Percentiles rank a stretch among this genome's conserved stretches.
These are phyloP conservation scores for Bolinopsis microptera DNA, from an alignment of 37 sponge, comb jelly and placozoan species.

Conservation along the genomic window DNA sequence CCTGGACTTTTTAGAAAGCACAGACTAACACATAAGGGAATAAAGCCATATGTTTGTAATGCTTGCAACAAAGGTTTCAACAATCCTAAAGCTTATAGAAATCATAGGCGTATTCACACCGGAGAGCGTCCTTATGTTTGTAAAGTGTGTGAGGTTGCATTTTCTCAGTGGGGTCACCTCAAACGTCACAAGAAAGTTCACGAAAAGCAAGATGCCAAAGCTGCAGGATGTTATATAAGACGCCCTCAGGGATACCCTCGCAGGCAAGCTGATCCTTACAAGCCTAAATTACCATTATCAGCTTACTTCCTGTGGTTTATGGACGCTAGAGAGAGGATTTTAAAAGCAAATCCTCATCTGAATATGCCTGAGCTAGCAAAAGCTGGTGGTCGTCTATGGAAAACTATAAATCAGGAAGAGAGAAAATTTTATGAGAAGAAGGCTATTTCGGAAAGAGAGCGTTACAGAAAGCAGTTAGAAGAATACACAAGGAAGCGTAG, in stretches of 20 bases:
- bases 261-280: neutral
- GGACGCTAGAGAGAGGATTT: constrained; percentile 49
- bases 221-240: neutral
- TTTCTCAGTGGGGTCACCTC: neutral
- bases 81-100: constrained; percentile 55
- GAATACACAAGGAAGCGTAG: neutral
- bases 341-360: neutral
- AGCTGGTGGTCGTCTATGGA: constrained; percentile 55
- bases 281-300: constrained; percentile 19
- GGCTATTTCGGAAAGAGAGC: neutral
- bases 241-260: neutral
- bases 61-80: constrained; percentile 65
- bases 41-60: constrained; percentile 4
- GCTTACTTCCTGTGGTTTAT: constrained; percentile 56
- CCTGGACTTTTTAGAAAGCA: constrained; percentile 27
- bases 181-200: constrained; percentile 21
- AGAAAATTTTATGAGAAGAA: constrained; percentile 48
- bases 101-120: constrained; percentile 12
- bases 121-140: constrained; percentile 24
- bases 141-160: neutral
- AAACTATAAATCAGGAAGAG: constrained; percentile 57
- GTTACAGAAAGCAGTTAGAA: neutral
- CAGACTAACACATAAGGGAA: constrained; percentile 36
- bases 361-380: constrained; percentile 55
- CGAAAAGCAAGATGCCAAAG: neutral